Evolutionary conservation across 2,113 vertebrate species (phyloP), one percentile per base, ranked within the genome.

Genomic region (Hystrix cristata): DNA sequence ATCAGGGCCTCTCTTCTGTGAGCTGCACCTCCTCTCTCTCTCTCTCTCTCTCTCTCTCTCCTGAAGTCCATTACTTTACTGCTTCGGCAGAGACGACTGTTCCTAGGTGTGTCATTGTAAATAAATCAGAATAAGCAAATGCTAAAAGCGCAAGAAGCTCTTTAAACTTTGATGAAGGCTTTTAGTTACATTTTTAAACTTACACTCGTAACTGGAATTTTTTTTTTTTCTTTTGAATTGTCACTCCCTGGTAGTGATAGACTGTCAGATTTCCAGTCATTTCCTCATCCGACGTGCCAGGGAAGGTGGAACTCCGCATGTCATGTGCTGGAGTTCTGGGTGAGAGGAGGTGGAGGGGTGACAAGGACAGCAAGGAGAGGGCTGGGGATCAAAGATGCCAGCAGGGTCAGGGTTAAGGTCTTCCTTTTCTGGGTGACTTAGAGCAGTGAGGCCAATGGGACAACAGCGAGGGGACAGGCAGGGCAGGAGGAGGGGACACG

Each of bases 161-260:
- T 99, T 99, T 99, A 99, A 99, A 99, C 98, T 99, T 99, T 99
- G 99, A 99, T 99, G 99, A 99, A 99, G 99, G 99, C 99, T 99
- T 99, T 99, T 99, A 99, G 99, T 99, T 99, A 99, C 98, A 99
- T 99, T 99, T 98, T 99, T 98, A 99, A 99, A 99, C 98, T 99
- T 98, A 99, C 98, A 98, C 98, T 98, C 98, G 85, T 98, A 98
- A 98, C 98, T 96, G 97, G 69, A 87, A 87, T 96, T 90, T 97
- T 93, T 95, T 95, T 98, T 97, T 98, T 97, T 97, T 97, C 97
- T 98, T 96, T 96, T 90, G 95, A 98, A 98, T 98, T 98, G 98
- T 98, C 98, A 98, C 98, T 99, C 98, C 96, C 82, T 92, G 59
- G 98, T 97, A 98, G 94, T 98, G 98, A 98, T 98, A 98, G 98